A percentile compares a stretch with the other conserved stretches of the same genome.
Evolutionary conservation across 2,797 vertebrate genomes (phyloP).

Genomic region (Gambusia yucatana): DNA sequence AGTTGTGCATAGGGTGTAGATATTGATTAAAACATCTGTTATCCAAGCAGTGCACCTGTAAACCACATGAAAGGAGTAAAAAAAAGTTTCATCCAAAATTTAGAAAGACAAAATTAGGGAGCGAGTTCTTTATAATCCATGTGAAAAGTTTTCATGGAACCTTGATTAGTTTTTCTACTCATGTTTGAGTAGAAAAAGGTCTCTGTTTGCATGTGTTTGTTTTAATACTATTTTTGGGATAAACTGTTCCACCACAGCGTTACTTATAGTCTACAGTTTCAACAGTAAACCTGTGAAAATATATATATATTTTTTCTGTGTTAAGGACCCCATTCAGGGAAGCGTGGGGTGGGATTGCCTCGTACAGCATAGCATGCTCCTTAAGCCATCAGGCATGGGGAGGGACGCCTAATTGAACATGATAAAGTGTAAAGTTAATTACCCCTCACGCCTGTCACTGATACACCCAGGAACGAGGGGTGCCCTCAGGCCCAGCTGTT

Average conservation of each 20-base stretch:
- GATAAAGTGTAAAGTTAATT: slow-evolving; percentile 99
- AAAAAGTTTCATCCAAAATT: not conserved
- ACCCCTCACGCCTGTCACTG: slow-evolving; percentile 99
- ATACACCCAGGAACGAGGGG: slow-evolving; percentile 78
- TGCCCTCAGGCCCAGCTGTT: slow-evolving; percentile 95
- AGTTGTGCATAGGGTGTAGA: not conserved
- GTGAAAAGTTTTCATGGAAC: not conserved
- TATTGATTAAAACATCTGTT: not conserved
- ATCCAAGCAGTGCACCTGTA: not conserved
- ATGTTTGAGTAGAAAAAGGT: too few species aligned
- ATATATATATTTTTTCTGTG: slow-evolving; percentile 58
- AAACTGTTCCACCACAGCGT: not conserved
- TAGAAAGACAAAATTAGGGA: not conserved
- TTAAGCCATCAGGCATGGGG: slow-evolving; percentile 96
- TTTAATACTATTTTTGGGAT: too few species aligned
- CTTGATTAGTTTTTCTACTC: not conserved
- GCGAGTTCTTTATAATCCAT: not conserved
- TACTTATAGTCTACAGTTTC: not conserved
- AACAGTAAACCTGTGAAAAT: slow-evolving; percentile 53
- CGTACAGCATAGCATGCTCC: slow-evolving; percentile 88
- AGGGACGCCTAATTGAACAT: slow-evolving; percentile 99
- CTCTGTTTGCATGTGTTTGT: not conserved
- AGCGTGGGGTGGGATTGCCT: slow-evolving; percentile 75
- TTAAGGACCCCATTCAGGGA: slow-evolving; percentile 81
- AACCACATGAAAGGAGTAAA: not conserved